phyloP scores from a whole-genome alignment of 2,797 vertebrate genomes.

The Malacoraja senta region DNA sequence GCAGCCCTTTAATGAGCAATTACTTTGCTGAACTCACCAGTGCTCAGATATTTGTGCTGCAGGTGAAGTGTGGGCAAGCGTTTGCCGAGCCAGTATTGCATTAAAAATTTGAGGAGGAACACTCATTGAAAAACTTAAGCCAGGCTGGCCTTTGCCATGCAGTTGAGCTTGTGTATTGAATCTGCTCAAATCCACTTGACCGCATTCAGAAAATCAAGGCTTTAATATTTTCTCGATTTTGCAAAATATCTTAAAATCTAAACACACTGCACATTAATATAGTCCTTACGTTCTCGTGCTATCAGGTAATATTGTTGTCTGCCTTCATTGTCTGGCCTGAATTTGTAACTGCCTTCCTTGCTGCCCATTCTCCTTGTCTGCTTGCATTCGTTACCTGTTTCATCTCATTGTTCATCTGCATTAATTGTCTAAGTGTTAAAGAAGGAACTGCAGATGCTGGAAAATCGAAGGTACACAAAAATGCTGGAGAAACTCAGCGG shows the following conservation, averaged over 20 bases:
- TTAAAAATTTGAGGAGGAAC: not conserved
- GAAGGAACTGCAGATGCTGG: too few species aligned
- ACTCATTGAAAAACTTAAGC: not conserved
- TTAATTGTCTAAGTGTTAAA: slow-evolving; percentile 5
- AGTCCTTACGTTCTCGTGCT: not conserved
- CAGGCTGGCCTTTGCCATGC: not conserved
- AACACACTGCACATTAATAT: not conserved
- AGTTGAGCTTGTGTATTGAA: not conserved
- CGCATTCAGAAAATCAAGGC: not conserved
- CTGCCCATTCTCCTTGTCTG: not conserved
- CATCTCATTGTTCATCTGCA: slow-evolving; percentile 5
- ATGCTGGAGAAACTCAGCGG: too few species aligned
- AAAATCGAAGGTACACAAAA: too few species aligned
- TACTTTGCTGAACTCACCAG: not conserved
- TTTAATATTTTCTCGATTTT: not conserved
- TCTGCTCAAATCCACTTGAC: not conserved
- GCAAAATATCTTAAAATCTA: not conserved
- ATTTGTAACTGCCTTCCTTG: not conserved
- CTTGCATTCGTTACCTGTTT: not conserved
- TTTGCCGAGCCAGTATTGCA: not conserved
- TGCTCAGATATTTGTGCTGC: not conserved
- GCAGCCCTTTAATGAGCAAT: not conserved
- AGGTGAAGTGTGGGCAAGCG: not conserved
- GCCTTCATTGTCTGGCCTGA: not conserved
- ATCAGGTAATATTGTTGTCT: not conserved